Conservation (phyloP, 1,140 invertebrate genomes). For the Camponotus pennsylvanicus region DNA sequence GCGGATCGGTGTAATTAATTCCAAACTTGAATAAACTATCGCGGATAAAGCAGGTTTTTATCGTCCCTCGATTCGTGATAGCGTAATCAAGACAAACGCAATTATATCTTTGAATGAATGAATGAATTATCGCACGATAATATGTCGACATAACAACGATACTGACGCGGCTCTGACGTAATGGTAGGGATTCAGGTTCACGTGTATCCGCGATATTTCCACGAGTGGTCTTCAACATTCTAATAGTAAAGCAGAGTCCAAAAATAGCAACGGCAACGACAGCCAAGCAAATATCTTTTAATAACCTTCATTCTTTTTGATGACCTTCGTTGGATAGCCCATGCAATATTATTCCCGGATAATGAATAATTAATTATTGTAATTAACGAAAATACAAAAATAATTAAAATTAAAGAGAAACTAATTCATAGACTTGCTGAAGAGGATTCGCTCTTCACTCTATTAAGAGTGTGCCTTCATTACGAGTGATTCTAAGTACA, state of each 20-base stretch:
- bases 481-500: background rate
- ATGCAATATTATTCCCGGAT: background rate
- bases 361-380: background rate
- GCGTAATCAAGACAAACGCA: background rate
- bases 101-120: constrained; percentile 20
- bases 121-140: constrained; percentile 25
- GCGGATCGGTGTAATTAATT: background rate
- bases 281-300: constrained; percentile 72
- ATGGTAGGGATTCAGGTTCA: background rate
- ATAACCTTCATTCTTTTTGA: constrained; percentile 64
- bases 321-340: constrained; percentile 39
- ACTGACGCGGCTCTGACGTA: background rate
- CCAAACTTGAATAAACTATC: background rate
- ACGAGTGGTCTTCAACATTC: background rate
- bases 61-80: background rate
- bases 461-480: background rate
- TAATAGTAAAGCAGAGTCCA: constrained; percentile 61
- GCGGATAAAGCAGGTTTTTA: background rate
- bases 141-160: background rate
- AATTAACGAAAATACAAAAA: background rate
- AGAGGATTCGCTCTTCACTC: background rate
- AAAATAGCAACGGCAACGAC: constrained; percentile 46
- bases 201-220: background rate
- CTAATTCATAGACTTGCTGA: background rate
- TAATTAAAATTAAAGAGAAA: background rate